phyloP scores from a whole-genome alignment of 92 coral and sea anemone genomes.

The Palythoa grandis region DNA sequence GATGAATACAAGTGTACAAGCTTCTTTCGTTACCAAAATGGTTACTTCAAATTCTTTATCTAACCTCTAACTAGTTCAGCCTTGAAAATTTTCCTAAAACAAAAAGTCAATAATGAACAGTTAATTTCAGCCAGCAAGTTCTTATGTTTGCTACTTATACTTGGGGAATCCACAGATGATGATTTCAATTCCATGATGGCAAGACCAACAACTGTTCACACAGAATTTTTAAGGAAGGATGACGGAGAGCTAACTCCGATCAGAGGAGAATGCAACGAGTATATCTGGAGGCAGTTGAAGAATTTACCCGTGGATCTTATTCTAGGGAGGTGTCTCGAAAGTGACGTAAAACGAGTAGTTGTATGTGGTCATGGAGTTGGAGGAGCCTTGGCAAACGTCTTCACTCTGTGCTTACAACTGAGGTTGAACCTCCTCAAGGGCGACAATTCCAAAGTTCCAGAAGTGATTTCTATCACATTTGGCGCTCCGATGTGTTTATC shows the following conservation, averaged over 20 bases:
- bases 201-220: not conserved
- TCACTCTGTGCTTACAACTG: not conserved
- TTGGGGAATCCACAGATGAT: not conserved
- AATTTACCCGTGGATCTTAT: not conserved
- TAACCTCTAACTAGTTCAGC: no score
- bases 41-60: no score
- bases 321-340: not conserved
- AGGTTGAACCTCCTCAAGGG: not conserved
- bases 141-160: no score
- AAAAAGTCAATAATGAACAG: no score
- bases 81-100: no score
- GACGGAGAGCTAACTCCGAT: not conserved
- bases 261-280: constrained; percentile 15
- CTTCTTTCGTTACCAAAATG: no score
- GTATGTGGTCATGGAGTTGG: not conserved
- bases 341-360: constrained; percentile 1
- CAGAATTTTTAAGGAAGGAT: not conserved
- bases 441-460: not conserved
- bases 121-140: no score
- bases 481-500: constrained; percentile 33
- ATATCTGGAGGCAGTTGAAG: constrained; percentile 4
- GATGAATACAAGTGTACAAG: no score
- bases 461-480: constrained; percentile 13
- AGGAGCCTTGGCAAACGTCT: not conserved
- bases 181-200: constrained; percentile 16